A percentile compares a stretch with the other conserved stretches of the same genome.
Conservation (phyloP, 2,113 vertebrate species). For the Cichladusa arquata region DNA sequence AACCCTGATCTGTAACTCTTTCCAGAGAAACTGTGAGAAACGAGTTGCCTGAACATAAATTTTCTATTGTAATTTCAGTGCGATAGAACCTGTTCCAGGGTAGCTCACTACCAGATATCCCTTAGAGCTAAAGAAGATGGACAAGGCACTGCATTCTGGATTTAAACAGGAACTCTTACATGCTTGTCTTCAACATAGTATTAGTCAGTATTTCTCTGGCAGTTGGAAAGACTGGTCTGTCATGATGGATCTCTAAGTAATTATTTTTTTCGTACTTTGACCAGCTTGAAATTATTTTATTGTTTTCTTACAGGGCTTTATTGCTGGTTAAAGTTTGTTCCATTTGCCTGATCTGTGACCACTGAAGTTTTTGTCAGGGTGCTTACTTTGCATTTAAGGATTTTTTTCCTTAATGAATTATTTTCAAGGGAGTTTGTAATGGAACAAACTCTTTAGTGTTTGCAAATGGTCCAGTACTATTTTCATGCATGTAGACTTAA, state of each 20-base stretch:
- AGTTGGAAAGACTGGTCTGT: neutral
- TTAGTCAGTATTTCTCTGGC: neutral
- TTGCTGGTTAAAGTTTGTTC: neutral
- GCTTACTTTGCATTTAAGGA: neutral
- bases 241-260: neutral
- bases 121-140: neutral
- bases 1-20: neutral
- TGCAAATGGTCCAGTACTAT: neutral
- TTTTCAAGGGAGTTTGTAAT: neutral
- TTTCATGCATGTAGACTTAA: neutral
- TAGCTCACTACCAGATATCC: neutral
- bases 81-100: neutral
- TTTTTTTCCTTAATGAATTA: neutral
- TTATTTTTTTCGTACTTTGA: neutral
- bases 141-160: neutral
- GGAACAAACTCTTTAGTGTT: neutral
- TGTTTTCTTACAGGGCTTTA: neutral
- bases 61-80: neutral
- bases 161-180: neutral
- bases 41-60: neutral
- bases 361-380: neutral
- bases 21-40: neutral
- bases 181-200: neutral
- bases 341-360: neutral
- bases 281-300: neutral